Evolutionary conservation across 2,113 vertebrate species (phyloP).

Genomic region (Sceloporus undulatus): DNA sequence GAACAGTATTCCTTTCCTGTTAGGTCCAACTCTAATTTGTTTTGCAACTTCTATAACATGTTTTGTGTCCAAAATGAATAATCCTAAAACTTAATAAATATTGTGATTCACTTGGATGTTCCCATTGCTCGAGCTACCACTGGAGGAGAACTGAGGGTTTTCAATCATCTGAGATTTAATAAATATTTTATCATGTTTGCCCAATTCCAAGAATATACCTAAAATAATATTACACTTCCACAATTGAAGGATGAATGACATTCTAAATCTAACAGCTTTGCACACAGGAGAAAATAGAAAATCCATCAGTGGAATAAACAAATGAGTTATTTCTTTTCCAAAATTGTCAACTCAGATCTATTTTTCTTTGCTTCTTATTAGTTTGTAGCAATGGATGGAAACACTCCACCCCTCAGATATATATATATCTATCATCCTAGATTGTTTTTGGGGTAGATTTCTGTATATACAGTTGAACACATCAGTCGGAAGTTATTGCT

Average conservation of each 20-base stretch:
- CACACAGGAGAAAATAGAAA: conserved; percentile 36
- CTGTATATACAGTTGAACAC: neutral
- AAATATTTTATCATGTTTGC: conserved; percentile 48
- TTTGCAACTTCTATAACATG: conserved; percentile 18
- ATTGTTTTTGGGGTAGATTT: conserved; percentile 27
- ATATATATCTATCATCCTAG: conserved; percentile 26
- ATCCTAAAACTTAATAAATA: conserved; percentile 38
- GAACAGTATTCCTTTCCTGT: neutral
- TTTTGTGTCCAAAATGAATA: conserved; percentile 18
- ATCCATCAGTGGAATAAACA: conserved; percentile 27
- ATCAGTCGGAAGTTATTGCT: conserved; percentile 11
- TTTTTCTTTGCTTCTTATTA: conserved; percentile 40
- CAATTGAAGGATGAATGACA: neutral
- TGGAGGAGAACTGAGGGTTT: neutral
- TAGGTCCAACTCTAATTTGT: neutral
- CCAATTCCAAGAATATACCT: conserved; percentile 37
- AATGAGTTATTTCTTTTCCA: conserved; percentile 44
- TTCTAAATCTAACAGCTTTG: conserved; percentile 48
- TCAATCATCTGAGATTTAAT: conserved; percentile 41
- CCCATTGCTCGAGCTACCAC: conserved; percentile 8
- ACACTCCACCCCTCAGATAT: neutral
- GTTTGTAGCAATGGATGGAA: neutral
- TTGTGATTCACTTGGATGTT: conserved; percentile 23
- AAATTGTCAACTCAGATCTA: conserved; percentile 25
- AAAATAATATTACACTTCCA: conserved; percentile 46